phyloP scores from a whole-genome alignment of 2,113 vertebrate species.

The Mormoops blainvillei region DNA sequence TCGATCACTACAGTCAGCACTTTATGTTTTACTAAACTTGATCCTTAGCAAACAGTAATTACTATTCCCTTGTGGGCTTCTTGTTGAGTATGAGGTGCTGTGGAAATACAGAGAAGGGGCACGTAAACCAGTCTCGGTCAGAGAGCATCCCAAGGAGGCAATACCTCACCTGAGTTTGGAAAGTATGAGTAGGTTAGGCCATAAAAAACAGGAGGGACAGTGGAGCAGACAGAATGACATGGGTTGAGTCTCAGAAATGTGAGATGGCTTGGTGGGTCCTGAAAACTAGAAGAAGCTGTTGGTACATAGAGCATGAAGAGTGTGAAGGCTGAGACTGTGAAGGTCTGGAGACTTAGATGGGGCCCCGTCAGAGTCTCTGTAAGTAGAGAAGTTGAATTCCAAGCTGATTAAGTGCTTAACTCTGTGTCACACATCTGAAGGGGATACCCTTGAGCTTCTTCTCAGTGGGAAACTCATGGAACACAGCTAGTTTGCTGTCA shows the following conservation, averaged over 20 bases:
- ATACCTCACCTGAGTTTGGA: background rate
- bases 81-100: background rate
- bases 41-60: background rate
- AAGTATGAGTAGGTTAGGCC: background rate
- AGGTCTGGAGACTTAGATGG: background rate
- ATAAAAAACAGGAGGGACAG: too few species aligned
- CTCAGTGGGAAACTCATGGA: background rate
- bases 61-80: too few species aligned
- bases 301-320: background rate
- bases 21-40: background rate
- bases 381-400: background rate
- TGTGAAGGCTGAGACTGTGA: background rate
- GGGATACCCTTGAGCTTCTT: background rate
- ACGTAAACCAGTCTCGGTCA: fast-evolving
- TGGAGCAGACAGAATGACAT: background rate
- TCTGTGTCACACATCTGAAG: background rate
- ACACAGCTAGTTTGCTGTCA: fast-evolving
- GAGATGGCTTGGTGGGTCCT: too few species aligned
- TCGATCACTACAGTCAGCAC: background rate
- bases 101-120: background rate
- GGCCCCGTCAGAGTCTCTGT: background rate
- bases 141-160: background rate
- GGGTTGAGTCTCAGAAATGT: background rate
- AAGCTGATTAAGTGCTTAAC: background rate
- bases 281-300: background rate